These are phyloP conservation scores for Mionectes olivaceus DNA, from an alignment of 2,797 vertebrate genomes.

Conservation along the genomic window DNA sequence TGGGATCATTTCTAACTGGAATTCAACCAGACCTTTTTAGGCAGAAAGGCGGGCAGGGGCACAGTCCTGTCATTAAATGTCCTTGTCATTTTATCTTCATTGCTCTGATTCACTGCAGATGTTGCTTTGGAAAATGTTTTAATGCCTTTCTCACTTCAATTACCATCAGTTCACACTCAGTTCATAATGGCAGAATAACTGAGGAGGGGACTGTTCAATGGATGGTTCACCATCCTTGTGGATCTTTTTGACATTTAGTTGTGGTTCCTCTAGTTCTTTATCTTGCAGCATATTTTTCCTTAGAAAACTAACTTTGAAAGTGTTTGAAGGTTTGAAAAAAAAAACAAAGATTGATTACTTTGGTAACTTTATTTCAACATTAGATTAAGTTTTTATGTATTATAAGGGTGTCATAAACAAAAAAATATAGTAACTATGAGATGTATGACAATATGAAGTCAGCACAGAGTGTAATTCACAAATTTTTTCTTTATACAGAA, in stretches of 20 bases:
- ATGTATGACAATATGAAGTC: not conserved
- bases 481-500: not conserved
- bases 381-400: constrained; percentile 4
- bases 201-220: not conserved
- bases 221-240: not conserved
- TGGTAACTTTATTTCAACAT: constrained; percentile 15
- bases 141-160: constrained; percentile 52
- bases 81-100: constrained; percentile 73
- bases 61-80: constrained; percentile 65
- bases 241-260: constrained; percentile 40
- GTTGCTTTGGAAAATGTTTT: constrained; percentile 57
- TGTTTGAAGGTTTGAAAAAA: constrained; percentile 33
- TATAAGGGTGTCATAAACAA: not conserved
- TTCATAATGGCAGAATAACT: constrained; percentile 49
- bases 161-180: constrained; percentile 59
- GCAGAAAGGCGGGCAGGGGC: constrained; percentile 52
- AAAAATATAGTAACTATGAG: not conserved
- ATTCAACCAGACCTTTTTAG: constrained; percentile 66
- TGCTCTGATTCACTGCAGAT: constrained; percentile 72
- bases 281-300: constrained; percentile 8
- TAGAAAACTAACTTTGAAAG: constrained; percentile 21
- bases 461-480: not conserved
- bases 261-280: constrained; percentile 9
- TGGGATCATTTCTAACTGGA: constrained; percentile 63
- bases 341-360: constrained; percentile 5